phyloP scores from a whole-genome alignment of 92 coral and sea anemone species.

The Ricordea florida region DNA sequence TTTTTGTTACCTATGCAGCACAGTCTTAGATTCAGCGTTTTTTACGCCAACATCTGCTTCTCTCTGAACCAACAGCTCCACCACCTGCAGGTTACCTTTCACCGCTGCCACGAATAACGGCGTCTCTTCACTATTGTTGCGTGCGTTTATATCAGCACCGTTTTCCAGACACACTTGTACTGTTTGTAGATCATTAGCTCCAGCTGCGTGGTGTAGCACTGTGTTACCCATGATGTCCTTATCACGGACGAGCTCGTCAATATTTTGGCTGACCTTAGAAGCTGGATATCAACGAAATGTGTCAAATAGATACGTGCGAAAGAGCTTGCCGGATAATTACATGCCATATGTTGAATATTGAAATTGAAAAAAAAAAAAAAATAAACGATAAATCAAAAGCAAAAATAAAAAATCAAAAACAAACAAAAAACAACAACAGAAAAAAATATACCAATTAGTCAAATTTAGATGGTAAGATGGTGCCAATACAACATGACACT shows the following conservation, averaged over 20 bases:
- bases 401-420: too few relatives aligned
- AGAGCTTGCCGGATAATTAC: too few relatives aligned
- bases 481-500: too few relatives aligned
- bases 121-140: constrained; percentile 45
- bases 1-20: constrained; percentile 74
- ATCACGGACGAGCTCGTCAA: not conserved
- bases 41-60: constrained; percentile 56
- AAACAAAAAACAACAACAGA: too few relatives aligned
- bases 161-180: constrained; percentile 40
- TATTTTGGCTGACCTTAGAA: not conserved
- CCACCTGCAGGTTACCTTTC: constrained; percentile 67
- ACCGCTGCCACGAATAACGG: constrained; percentile 73
- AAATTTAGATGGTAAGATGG: too few relatives aligned
- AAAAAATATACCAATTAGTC: too few relatives aligned
- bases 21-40: constrained; percentile 48
- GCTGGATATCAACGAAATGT: not conserved
- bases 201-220: constrained; percentile 60
- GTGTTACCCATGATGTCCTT: constrained; percentile 56
- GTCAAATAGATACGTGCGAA: too few relatives aligned
- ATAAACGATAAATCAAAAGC: too few relatives aligned
- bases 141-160: constrained; percentile 32
- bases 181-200: constrained; percentile 30
- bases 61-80: constrained; percentile 34
- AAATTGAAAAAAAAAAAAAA: too few relatives aligned
- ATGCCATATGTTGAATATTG: too few relatives aligned